Evolutionary conservation across 2,888 invertebrate species (phyloP).

Genomic region (Platypus cylindrus): DNA sequence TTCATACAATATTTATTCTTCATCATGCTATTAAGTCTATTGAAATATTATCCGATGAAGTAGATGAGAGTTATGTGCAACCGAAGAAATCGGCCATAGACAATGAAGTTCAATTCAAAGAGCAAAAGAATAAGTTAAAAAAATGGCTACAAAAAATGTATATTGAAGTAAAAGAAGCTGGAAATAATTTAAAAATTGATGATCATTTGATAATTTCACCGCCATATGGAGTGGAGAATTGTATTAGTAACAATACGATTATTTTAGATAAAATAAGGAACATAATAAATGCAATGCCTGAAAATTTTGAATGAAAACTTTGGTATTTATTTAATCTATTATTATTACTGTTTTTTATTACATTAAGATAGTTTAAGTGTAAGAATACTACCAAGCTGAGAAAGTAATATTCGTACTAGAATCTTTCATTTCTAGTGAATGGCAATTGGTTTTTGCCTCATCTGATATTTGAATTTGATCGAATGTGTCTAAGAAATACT

Average conservation of each 20-base stretch:
- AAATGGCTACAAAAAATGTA: conserved; percentile 30
- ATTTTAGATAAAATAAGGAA: conserved; percentile 31
- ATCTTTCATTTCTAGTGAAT: conserved; percentile 22
- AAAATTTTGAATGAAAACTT: conserved; percentile 16
- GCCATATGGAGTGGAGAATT: conserved; percentile 31
- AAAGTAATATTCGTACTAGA: conserved; percentile 32
- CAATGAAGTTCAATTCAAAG: conserved; percentile 7
- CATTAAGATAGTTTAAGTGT: neutral
- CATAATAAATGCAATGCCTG: conserved; percentile 30
- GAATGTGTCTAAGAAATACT: conserved; percentile 34
- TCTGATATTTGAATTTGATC: conserved; percentile 27
- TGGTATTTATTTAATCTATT: conserved; percentile 1
- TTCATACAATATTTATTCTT: conserved; percentile 18
- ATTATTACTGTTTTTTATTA: conserved; percentile 1
- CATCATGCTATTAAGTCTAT: conserved; percentile 25
- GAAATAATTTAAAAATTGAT: conserved; percentile 28
- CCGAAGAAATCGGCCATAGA: conserved; percentile 3
- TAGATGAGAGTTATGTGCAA: conserved; percentile 17
- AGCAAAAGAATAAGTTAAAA: conserved; percentile 23
- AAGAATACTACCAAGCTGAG: conserved; percentile 29
- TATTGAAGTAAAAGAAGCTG: conserved; percentile 29
- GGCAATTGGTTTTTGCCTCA: conserved; percentile 13
- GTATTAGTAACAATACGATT: conserved; percentile 31
- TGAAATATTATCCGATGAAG: conserved; percentile 19
- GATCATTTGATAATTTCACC: conserved; percentile 30